phyloP scores from a whole-genome alignment of 2,113 vertebrate species.

The Chauna torquata region DNA sequence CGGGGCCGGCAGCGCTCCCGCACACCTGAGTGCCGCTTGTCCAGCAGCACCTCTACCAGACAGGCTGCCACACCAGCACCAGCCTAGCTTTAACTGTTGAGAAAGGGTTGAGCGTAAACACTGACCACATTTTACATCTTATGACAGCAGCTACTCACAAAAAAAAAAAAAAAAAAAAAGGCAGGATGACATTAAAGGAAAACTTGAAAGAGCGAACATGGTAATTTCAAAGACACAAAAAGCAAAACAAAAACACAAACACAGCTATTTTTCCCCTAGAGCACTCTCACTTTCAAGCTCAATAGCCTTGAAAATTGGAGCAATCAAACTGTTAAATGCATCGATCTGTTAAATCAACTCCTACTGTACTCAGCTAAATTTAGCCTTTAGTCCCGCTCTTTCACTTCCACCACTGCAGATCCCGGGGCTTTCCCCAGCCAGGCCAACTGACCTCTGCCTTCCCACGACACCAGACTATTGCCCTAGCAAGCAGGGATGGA shows the following conservation, averaged over 20 bases:
- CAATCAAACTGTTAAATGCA: conserved; percentile 54
- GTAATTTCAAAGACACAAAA: conserved; percentile 10
- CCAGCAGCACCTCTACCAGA: not conserved
- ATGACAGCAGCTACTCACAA: not conserved
- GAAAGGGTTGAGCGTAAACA: not conserved
- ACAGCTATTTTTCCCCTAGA: conserved; percentile 44
- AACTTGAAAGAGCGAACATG: not conserved
- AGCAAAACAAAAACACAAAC: conserved; percentile 61
- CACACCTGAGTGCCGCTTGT: not conserved
- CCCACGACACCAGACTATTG: not conserved
- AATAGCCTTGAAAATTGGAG: conserved; percentile 69
- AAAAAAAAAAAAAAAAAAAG: conserved; percentile 25
- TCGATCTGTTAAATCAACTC: conserved; percentile 63
- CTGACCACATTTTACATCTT: not conserved
- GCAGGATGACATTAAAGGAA: conserved; percentile 20
- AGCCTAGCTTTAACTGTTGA: not conserved
- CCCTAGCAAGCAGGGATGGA: not conserved
- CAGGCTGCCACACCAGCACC: not conserved
- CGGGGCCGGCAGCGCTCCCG: not conserved
- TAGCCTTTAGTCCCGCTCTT: conserved; percentile 27
- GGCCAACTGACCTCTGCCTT: not conserved
- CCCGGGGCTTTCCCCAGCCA: not conserved
- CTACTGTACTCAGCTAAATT: conserved; percentile 27
- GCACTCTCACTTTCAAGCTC: conserved; percentile 51
- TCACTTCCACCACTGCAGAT: not conserved